A percentile compares a stretch with the other conserved stretches of the same genome.
phyloP scores from a whole-genome alignment of 2,888 invertebrate species.

The Diploptera punctata region DNA sequence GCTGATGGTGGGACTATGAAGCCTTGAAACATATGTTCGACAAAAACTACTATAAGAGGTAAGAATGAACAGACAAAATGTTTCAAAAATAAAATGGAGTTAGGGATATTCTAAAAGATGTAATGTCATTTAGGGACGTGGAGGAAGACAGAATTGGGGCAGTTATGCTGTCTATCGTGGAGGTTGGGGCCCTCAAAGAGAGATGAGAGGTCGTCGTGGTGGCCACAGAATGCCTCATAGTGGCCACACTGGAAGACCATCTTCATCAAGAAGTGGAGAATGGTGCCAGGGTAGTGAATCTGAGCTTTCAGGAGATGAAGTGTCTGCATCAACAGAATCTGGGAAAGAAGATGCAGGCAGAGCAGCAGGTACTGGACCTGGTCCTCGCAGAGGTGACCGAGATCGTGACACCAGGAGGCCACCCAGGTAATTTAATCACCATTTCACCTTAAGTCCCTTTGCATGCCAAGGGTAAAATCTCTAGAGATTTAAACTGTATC shows the following conservation, averaged over 20 bases:
- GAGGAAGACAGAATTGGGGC: constrained; percentile 39
- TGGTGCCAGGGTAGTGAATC: constrained; percentile 70
- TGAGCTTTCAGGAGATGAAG: constrained; percentile 76
- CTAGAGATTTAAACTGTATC: too few relatives aligned
- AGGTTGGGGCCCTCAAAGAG: constrained; percentile 53
- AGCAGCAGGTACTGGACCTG: constrained; percentile 58
- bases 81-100: too few relatives aligned
- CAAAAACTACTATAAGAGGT: too few relatives aligned
- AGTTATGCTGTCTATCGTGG: constrained; percentile 36
- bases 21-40: too few relatives aligned
- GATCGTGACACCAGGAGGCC: constrained; percentile 30
- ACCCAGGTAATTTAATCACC: constrained; percentile 29
- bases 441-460: too few relatives aligned
- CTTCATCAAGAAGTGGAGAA: constrained; percentile 56
- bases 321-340: constrained; percentile 63
- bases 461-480: too few relatives aligned
- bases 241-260: constrained; percentile 46
- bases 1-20: too few relatives aligned
- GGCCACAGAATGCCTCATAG: constrained; percentile 51
- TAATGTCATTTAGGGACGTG: constrained; percentile 28
- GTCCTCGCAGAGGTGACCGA: constrained; percentile 19
- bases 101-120: not conserved
- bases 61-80: too few relatives aligned
- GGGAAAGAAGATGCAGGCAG: constrained; percentile 62
- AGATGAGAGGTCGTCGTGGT: constrained; percentile 55